phyloP scores from a whole-genome alignment of 1,140 invertebrate species.

The Lamellibrachia luymesi region DNA sequence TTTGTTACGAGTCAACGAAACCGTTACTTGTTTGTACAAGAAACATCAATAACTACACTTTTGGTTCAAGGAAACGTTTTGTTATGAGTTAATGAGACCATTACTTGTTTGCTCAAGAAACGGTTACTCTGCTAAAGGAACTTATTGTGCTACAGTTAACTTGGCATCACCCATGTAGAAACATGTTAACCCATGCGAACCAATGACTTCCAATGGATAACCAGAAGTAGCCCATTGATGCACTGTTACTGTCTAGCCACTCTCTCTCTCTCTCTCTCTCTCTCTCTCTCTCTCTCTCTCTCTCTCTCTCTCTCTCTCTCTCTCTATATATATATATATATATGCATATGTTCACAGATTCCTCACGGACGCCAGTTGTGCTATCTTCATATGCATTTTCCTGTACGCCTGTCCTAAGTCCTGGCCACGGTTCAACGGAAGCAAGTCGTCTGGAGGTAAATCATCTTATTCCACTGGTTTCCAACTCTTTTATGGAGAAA shows the following conservation, averaged over 20 bases:
- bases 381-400: conserved; percentile 74
- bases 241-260: neutral
- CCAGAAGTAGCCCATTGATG: neutral
- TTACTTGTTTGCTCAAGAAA: neutral
- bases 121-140: no score
- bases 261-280: neutral
- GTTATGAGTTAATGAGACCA: neutral
- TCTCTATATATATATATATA: neutral
- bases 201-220: neutral
- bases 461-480: neutral
- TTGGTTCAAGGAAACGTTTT: no score
- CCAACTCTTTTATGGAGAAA: neutral
- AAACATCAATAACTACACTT: neutral
- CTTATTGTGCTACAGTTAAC: no score
- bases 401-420: conserved; percentile 76
- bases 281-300: no score
- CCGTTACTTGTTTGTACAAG: neutral
- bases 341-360: conserved; percentile 29
- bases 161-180: neutral
- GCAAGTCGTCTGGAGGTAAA: conserved; percentile 3
- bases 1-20: neutral
- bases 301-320: neutral
- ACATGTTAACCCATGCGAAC: neutral
- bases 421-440: conserved; percentile 11
- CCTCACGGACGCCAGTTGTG: conserved; percentile 73